Percentiles rank a stretch among this genome's conserved stretches.
phyloP scores from a whole-genome alignment of 2,888 invertebrate genomes.

The Cryptocheilus praepositus region DNA sequence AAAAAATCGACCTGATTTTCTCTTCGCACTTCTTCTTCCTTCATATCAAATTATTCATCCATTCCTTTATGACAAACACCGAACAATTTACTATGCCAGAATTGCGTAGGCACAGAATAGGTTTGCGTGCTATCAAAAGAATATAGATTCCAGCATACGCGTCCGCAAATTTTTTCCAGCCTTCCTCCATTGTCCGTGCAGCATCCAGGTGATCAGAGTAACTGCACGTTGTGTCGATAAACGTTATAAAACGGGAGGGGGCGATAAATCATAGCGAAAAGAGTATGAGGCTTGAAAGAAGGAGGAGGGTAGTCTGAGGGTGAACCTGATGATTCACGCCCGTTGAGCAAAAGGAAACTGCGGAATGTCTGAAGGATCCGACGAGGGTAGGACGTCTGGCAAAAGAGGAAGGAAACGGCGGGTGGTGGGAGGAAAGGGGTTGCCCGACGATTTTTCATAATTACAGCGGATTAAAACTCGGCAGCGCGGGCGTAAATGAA shows the following conservation, averaged over 20 bases:
- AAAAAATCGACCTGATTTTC: too few species aligned
- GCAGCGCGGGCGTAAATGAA: constrained; percentile 61
- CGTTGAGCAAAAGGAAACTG: constrained; percentile 19
- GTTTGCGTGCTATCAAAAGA: too few species aligned
- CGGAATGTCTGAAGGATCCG: constrained; percentile 20
- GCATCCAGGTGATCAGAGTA: too few species aligned
- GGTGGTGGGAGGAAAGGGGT: constrained; percentile 22
- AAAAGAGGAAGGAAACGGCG: constrained; percentile 6
- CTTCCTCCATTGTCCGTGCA: too few species aligned
- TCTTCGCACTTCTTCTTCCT: too few species aligned
- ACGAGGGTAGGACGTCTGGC: constrained; percentile 13
- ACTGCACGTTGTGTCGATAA: too few species aligned
- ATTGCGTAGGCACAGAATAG: too few species aligned
- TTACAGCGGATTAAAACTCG: constrained; percentile 63
- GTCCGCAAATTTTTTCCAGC: too few species aligned
- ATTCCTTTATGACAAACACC: too few species aligned
- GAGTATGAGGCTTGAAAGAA: constrained; percentile 21
- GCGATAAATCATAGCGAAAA: constrained; percentile 25
- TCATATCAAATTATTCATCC: too few species aligned
- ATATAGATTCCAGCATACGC: too few species aligned
- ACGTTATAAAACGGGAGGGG: neutral
- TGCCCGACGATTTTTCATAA: constrained; percentile 59
- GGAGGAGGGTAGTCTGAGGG: neutral
- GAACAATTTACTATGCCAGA: too few species aligned
- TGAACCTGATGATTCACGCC: constrained; percentile 4